Evolutionary conservation across 2,113 vertebrate species (phyloP).

Genomic region (Myanophis thanlyinensis): DNA sequence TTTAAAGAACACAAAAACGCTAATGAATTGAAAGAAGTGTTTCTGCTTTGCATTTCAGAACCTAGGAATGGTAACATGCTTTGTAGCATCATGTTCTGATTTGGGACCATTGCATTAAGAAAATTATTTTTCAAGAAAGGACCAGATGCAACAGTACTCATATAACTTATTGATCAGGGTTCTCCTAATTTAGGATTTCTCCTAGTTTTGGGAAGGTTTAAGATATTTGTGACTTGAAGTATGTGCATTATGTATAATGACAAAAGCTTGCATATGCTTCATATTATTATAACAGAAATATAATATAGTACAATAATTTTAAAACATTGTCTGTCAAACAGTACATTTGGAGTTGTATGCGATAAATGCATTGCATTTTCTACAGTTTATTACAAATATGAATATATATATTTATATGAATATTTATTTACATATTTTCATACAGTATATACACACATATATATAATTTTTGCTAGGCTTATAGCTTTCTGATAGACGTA

Average conservation of each 20-base stretch:
- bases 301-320: slow-evolving; percentile 6
- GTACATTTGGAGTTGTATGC: slow-evolving; percentile 10
- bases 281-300: background rate
- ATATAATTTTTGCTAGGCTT: slow-evolving; percentile 32
- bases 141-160: background rate
- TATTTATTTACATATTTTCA: no score
- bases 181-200: background rate
- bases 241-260: background rate
- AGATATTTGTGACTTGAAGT: background rate
- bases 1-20: background rate
- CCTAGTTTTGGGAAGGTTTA: background rate
- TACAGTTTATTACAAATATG: slow-evolving; percentile 17
- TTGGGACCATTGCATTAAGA: slow-evolving; percentile 1
- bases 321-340: background rate
- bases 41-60: slow-evolving; percentile 30
- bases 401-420: slow-evolving; percentile 7
- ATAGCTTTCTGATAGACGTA: slow-evolving; percentile 37
- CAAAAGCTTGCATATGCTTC: background rate
- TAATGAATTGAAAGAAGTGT: background rate
- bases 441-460: background rate
- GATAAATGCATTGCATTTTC: slow-evolving; percentile 31
- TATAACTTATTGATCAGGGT: background rate
- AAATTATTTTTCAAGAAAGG: background rate
- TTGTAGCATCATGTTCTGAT: background rate
- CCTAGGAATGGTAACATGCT: slow-evolving; percentile 25